Base-by-base conservation (phyloP, 2,888 invertebrate genomes). In the Nasonia oneida region DNA sequence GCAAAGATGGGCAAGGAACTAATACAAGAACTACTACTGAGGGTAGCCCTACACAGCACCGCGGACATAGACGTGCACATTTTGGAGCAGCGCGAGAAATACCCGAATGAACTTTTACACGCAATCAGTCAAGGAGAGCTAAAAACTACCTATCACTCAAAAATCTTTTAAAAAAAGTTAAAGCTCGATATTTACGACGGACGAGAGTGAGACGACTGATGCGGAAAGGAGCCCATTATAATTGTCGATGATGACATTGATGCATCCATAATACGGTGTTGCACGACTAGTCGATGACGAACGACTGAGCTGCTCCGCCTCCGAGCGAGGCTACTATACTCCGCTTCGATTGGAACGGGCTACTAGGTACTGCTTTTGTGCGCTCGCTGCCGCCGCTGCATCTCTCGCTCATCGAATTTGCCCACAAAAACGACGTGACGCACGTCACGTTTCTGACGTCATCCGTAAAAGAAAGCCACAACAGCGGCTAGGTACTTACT, bases 31-130 rank as follows among this genome's bases (percentile, higher is more conserved):
- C 73, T 12, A 33, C 53, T 82, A 3, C 39, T 42, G 8, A 85
- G 42, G 15, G 73, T 47, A 67, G 80, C 87, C 79, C 88, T 77
- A 57, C 87, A 84, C 3, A 89, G 47, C 73, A 87, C 64, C 23
- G n/a, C 23, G n/a, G 89, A 88, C 80, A 89, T 71, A 33, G 88
- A 86, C 71, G 87, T 88, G n/a, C 83, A 89, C 90, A 90, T 90
- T 86, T 83, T 70, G 61, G 8, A 23, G 6, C 50, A 70, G 10
- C 47, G 47, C 12, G 47, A 12, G 10, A 47, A 42, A 77, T 29
- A 29, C 47, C 53, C 23, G 18, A 47, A 64, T n/a, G 77, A 61
- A 83, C 83, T 77, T n/a, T 47, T 67, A 42, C 42, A 42, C 50
- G n/a, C 33, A 77, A 23, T 77, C 61, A 64, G 18, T 39, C 10